Evolutionary conservation across 2,888 invertebrate species (phyloP), one percentile per base, ranked within the genome.

Genomic region (Tinea pellionella): DNA sequence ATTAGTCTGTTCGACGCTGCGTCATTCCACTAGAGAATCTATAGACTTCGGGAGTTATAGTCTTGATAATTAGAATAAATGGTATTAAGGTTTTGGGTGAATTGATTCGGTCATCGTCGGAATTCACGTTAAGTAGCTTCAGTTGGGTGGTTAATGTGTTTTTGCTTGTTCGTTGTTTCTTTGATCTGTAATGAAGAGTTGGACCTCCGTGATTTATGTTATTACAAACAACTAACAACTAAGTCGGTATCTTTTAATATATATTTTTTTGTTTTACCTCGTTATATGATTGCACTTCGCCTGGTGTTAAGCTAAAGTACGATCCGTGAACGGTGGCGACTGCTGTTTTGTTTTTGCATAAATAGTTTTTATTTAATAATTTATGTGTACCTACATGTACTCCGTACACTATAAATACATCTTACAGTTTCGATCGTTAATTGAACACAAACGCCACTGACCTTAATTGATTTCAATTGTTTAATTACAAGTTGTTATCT

Each of bases 391-490:
- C 2, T 37, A 37, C 2, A n/a, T 37, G 1, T 37, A 9, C 37
- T 37, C n/a, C n/a, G n/a, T n/a, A n/a, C n/a, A n/a, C n/a, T 24
- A 6, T 24, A 24, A 24, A 24, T 24, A 24, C 24, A 3, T 24
- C 16, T 47, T 15, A 47, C 13, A 47, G 15, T n/a, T 47, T 47
- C 47, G 47, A 16, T 53, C 16, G 11, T 12, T 68, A 67, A 68
- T 57, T 61, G 29, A 13, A 18, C 57, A 30, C 42, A 42, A 51
- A 51, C 29, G 59, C 65, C 73, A 65, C 68, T 84, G 78, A 80
- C 86, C 86, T 76, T 75, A 87, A 87, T 87, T 83, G 85, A 19
- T 69, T 75, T 82, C 73, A 85, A 87, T 86, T 87, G 85, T 78
- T 78, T 80, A 81, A 85, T 73, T 68, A 71, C 73, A 67, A 60